Evolutionary conservation across 2,113 vertebrate genomes (phyloP).

Genomic region (Larimichthys crocea): DNA sequence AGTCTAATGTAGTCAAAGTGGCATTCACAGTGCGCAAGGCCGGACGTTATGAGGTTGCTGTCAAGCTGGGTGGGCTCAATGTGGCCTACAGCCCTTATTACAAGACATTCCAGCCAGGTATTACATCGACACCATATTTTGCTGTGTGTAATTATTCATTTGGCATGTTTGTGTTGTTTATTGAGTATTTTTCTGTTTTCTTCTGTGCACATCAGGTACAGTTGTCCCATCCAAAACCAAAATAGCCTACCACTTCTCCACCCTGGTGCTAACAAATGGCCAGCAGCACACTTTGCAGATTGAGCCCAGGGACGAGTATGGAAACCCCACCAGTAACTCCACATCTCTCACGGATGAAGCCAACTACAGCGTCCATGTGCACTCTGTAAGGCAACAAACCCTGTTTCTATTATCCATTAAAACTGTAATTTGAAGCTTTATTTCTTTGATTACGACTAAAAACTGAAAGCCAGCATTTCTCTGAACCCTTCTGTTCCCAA

Average conservation of each 20-base stretch:
- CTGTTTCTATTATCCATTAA: neutral
- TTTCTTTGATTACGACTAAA: neutral
- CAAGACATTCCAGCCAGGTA: constrained; percentile 98
- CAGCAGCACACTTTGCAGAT: constrained; percentile 96
- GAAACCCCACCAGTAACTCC: constrained; percentile 96
- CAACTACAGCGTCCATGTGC: constrained; percentile 89
- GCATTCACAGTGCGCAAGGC: constrained; percentile 98
- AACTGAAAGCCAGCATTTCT: constrained; percentile 1
- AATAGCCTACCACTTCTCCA: constrained; percentile 98
- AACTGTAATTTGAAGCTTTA: constrained; percentile 3
- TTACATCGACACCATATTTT: neutral
- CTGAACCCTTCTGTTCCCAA: constrained; percentile 8
- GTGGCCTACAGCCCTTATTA: constrained; percentile 98
- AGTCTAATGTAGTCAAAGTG: constrained; percentile 94
- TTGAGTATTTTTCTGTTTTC: neutral
- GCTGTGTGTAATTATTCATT: neutral
- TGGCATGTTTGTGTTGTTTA: neutral
- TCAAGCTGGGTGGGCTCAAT: constrained; percentile 95
- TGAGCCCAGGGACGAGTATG: constrained; percentile 96
- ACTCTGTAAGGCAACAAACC: constrained; percentile 77
- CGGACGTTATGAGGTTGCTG: constrained; percentile 94
- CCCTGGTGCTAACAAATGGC: constrained; percentile 93
- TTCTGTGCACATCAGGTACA: constrained; percentile 86
- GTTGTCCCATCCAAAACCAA: constrained; percentile 98
- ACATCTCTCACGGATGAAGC: constrained; percentile 91